Base-by-base conservation (phyloP, 2,888 invertebrate genomes). In the Tiliacea citrago region DNA sequence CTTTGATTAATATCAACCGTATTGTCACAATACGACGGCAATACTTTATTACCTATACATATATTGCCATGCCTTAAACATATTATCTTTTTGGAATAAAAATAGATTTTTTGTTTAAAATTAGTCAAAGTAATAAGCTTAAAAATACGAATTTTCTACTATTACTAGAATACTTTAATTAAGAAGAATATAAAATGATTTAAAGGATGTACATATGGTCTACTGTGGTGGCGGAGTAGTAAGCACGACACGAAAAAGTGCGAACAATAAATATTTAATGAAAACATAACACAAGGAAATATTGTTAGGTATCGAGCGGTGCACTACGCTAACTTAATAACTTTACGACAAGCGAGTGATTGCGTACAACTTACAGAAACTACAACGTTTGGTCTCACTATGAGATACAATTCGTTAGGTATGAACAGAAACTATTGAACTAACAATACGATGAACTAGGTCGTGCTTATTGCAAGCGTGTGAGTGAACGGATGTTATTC, bases 391-490 rank as follows among this genome's bases (percentile, higher is more conserved):
- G 69, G 12, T 65, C 16, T 73, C 67, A 47, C 69, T 71, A 66
- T 39, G 62, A 68, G 42, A 78, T 67, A 60, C 21, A 45, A 51
- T 81, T 72, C n/a, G 24, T 74, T 47, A 60, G n/a, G 55, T 67
- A 9, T 61, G 57, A 60, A 53, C 63, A 68, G 45, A 29, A 68
- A 78, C 65, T 76, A 76, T 76, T 55, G 49, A 62, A 62, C 67
- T 71, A 69, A 72, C 69, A 70, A 78, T 81, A 86, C 79, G 58
- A 81, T 72, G 79, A 85, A 81, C 68, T 84, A 76, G 72, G 77
- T 79, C 68, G 86, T 87, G 85, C 86, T 82, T 86, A 88, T 82
- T 86, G 89, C 88, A 92, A 93, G 93, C 93, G 82, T 88, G 86
- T 88, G 85, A 67, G 89, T 90, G 88, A 88, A 86, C 81, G 72